Evolutionary conservation across 2,888 invertebrate species (phyloP), one percentile per base, ranked within the genome.

Genomic region (Norana najaformis): DNA sequence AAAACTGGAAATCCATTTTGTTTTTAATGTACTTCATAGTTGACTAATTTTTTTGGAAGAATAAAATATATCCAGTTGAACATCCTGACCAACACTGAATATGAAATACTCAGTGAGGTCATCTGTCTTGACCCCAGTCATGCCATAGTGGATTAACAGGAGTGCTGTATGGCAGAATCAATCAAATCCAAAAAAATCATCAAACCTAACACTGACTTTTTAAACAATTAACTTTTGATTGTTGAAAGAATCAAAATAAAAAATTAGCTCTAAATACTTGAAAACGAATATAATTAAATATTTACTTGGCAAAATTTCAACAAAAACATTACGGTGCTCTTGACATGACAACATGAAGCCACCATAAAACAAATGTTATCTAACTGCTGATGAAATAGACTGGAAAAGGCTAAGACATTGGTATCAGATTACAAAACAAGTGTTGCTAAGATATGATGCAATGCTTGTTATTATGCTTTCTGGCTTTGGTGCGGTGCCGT

Each of bases 401-500:
- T 69, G 30, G 69, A 69, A n/a, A n/a, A 69, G 30, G 69, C 30
- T 69, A 8, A n/a, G 69, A 69, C 16, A 69, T 69, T 69, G 69
- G 30, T n/a, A 69, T 69, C 69, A 69, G 69, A 69, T 69, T n/a
- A 69, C 69, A 69, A 69, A 69, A n/a, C 20, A 16, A 47, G 47
- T 35, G 37, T 93, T 92, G n/a, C 41, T 89, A 90, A 20, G 90
- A 90, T 38, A 90, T 83, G 38, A 90, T 90, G 83, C 90, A 90
- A 39, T 90, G 90, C 38, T 90, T 90, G 36, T 88, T 90, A 36
- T 83, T 89, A 20, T 89, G 47, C 34, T 88, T 88, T 47, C 88
- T 90, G 36, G 36, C 35, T 89, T 47, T 85, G 69, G 38, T 23
- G 20, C 36, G 39, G 69, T 88, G 90, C 35, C 47, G 88, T 13